A percentile compares a stretch with the other conserved stretches of the same genome.
Conservation (phyloP, 2,888 invertebrate species). For the Amphipoea oculea region DNA sequence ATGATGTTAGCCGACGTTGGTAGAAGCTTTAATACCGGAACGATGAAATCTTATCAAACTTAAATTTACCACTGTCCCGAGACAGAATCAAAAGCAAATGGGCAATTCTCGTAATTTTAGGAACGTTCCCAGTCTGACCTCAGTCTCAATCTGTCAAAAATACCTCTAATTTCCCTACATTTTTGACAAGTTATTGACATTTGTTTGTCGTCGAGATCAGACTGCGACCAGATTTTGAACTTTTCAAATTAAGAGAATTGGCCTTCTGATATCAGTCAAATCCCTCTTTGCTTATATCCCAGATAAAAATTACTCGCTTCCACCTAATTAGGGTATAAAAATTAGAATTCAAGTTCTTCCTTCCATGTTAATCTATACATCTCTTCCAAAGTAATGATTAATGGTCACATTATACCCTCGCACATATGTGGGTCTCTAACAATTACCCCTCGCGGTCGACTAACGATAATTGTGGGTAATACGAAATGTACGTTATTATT, state of each 20-base stretch:
- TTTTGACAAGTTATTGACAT: too few species aligned
- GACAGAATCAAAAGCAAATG: neutral
- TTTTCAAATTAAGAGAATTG: too few species aligned
- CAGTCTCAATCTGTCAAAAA: too few species aligned
- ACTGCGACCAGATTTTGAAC: too few species aligned
- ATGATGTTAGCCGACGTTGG: neutral
- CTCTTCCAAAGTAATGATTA: slow-evolving; percentile 49
- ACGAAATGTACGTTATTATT: slow-evolving; percentile 45
- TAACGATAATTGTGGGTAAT: slow-evolving; percentile 58
- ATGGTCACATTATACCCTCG: slow-evolving; percentile 42
- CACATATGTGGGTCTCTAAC: slow-evolving; percentile 38
- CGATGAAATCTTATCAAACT: neutral
- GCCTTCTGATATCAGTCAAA: neutral
- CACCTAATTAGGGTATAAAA: slow-evolving; percentile 34
- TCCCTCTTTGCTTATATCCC: neutral
- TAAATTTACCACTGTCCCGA: neutral
- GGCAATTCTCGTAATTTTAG: too few species aligned
- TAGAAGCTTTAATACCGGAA: neutral
- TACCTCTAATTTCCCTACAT: too few species aligned
- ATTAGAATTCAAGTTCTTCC: slow-evolving; percentile 35
- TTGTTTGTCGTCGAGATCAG: too few species aligned
- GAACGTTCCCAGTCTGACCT: too few species aligned
- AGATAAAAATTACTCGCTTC: neutral
- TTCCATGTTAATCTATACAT: slow-evolving; percentile 45
- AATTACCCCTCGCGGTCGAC: slow-evolving; percentile 48